phyloP scores from a whole-genome alignment of 1,140 invertebrate genomes.

The Lutraria rhynchaena region DNA sequence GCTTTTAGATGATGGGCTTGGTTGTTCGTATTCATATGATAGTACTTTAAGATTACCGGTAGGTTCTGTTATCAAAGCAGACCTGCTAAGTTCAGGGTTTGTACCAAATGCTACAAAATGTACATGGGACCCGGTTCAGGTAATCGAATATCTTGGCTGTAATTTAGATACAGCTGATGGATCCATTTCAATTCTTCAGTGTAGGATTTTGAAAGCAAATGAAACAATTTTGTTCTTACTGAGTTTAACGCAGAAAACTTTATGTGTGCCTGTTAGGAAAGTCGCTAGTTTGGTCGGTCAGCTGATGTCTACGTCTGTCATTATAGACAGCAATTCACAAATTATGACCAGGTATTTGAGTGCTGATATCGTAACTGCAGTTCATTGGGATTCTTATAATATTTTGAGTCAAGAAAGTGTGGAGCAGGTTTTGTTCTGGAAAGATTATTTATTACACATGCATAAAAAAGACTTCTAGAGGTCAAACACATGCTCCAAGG shows the following conservation, averaged over 20 bases:
- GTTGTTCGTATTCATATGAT: background rate
- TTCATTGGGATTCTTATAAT: constrained; percentile 27
- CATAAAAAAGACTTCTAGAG: background rate
- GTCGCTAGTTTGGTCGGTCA: constrained; percentile 19
- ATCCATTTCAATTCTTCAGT: background rate
- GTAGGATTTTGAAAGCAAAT: background rate
- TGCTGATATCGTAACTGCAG: constrained; percentile 5
- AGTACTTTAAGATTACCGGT: background rate
- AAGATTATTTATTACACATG: background rate
- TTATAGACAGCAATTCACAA: constrained; percentile 10
- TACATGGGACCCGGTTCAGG: constrained; percentile 17
- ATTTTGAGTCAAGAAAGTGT: background rate
- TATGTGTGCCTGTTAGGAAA: constrained; percentile 7
- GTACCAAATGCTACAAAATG: constrained; percentile 34
- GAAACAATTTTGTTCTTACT: background rate
- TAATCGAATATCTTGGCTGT: constrained; percentile 9
- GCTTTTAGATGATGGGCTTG: constrained; percentile 37
- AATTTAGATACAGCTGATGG: background rate
- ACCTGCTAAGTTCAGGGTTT: constrained; percentile 11
- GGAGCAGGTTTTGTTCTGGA: constrained; percentile 13
- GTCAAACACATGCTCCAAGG: background rate
- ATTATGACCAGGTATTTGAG: constrained; percentile 2
- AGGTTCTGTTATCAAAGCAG: background rate
- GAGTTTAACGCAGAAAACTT: background rate
- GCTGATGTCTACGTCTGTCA: constrained; percentile 7